phyloP scores from a whole-genome alignment of 2,113 vertebrate genomes.

The Eudyptes chrysolophus region DNA sequence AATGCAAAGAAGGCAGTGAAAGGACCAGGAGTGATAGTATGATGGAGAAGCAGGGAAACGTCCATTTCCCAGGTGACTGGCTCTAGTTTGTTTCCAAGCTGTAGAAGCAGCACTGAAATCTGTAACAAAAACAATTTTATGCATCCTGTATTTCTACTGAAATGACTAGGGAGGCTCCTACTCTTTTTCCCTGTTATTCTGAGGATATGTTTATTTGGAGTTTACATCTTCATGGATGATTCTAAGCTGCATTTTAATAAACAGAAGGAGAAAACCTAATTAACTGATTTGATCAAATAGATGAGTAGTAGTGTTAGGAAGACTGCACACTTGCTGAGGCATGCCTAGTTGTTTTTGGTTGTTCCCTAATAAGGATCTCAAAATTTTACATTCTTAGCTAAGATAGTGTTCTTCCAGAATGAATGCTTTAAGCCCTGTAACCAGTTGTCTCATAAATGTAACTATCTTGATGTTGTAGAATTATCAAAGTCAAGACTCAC shows the following conservation, averaged over 20 bases:
- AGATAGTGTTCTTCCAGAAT: not conserved
- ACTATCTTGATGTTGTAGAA: not conserved
- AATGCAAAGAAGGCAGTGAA: not conserved
- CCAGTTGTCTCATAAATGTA: not conserved
- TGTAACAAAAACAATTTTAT: rapidly evolving
- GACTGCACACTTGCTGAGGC: not conserved
- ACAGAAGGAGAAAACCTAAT: not conserved
- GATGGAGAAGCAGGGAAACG: not conserved
- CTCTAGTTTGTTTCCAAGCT: not conserved
- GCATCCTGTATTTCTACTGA: not conserved
- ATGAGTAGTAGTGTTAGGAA: not conserved
- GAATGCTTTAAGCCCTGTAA: not conserved
- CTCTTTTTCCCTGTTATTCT: not conserved
- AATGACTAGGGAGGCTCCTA: not conserved
- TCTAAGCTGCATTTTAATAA: not conserved
- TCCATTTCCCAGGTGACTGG: not conserved
- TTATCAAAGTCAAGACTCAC: not conserved
- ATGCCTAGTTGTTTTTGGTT: not conserved
- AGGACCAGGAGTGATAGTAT: not conserved
- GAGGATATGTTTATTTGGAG: not conserved
- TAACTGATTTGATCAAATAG: not conserved
- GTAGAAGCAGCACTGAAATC: not conserved
- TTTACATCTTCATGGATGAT: not conserved
- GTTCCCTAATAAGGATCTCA: not conserved
- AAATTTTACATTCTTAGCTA: not conserved